Evolutionary conservation across 2,113 vertebrate species (phyloP), one percentile per base, ranked within the genome.

Genomic region (Gallinago media): DNA sequence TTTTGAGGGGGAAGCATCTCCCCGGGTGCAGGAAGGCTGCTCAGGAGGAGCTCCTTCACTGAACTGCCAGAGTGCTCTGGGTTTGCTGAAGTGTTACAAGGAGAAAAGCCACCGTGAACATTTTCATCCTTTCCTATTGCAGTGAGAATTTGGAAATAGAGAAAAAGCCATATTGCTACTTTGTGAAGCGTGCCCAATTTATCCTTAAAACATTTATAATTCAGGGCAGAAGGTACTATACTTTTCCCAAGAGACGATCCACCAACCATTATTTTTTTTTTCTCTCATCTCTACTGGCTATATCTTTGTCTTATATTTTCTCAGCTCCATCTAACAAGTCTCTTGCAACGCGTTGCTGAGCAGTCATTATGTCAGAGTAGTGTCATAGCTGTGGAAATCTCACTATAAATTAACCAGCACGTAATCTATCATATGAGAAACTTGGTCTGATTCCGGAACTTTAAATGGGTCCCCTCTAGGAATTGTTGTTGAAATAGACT

Each of bases 351-450:
- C 11, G 7, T 22, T 47, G 2, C 44, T 14, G 38, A 89, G 47
- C 32, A 12, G 25, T 16, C 74, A 12, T 21, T 52, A 11, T 6
- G 17, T 29, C 65, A 25, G 40, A 21, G 68, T 7, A 8, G 65
- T 3, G 19, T 22, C 40, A 46, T 2, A 56, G 49, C 26, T 12
- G 15, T 38, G 31, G 56, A 52, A 59, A 61, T 22, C 32, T 27
- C 50, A 7, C 8, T 5, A 11, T 3, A 6, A 8, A 3, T 36
- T 3, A 32, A 59, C 19, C 11, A 19, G 22, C 15, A 13, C 5
- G 4, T 11, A 2, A 23, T 22, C 19, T 16, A 5, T 73, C 17
- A 8, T 16, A 27, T 8, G 3, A 27, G 47, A 73, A 2, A 58
- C 12, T 22, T 26, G 40, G 20, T 6, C 61, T 70, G 22, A 9